A percentile compares a stretch with the other conserved stretches of the same genome.
phyloP scores from a whole-genome alignment of 2,888 invertebrate species.

The Papilio elwesi region DNA sequence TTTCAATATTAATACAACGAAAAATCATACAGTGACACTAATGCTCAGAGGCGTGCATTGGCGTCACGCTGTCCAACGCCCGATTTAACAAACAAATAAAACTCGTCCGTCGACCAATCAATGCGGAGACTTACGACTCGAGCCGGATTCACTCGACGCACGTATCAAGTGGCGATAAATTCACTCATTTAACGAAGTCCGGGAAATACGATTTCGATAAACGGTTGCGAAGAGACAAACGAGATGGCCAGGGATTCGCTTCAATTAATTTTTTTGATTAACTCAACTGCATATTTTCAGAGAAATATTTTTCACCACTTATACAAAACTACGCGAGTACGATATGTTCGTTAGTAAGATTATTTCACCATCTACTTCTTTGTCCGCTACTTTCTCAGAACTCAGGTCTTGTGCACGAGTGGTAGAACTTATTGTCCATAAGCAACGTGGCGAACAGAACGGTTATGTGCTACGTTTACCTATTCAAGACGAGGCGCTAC shows the following conservation, averaged over 20 bases:
- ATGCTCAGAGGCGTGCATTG: background rate
- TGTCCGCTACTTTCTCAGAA: too few relatives aligned
- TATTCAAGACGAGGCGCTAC: too few relatives aligned
- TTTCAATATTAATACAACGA: background rate
- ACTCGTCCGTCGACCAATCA: conserved; percentile 20
- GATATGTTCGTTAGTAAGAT: too few relatives aligned
- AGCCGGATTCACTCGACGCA: conserved; percentile 46
- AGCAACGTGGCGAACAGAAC: too few relatives aligned
- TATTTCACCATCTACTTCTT: too few relatives aligned
- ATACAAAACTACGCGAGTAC: too few relatives aligned
- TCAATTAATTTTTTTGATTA: background rate
- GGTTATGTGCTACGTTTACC: too few relatives aligned
- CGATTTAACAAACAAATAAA: conserved; percentile 28
- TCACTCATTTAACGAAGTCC: conserved; percentile 50
- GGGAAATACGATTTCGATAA: conserved; percentile 52
- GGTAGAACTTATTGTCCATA: too few relatives aligned
- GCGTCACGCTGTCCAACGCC: conserved; percentile 19
- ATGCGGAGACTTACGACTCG: conserved; percentile 36
- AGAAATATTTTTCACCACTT: too few relatives aligned
- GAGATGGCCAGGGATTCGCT: conserved; percentile 50
- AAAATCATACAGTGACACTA: background rate
- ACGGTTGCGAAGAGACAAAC: conserved; percentile 55
- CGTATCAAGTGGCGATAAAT: conserved; percentile 57
- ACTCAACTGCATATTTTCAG: background rate
- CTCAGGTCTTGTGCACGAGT: too few relatives aligned